Base-by-base conservation (phyloP, 2,113 vertebrate species). In the Piaya cayana region DNA sequence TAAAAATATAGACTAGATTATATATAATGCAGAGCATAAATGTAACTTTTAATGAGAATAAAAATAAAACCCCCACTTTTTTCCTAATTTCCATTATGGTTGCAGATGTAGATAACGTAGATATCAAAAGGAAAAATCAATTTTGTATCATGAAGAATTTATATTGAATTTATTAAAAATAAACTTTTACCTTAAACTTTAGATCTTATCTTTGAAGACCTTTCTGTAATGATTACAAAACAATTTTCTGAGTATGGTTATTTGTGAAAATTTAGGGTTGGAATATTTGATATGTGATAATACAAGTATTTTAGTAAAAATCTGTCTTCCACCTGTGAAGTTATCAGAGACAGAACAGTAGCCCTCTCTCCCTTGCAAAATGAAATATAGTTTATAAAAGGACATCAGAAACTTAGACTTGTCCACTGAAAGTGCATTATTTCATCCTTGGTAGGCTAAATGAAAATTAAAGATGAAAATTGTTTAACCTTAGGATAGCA, bases 21-120 rank as follows among this genome's bases (percentile, higher is more conserved):
- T 37, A 29, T 8, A 4, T 86, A 80, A 8, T 72, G 18, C 36
- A 80, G 29, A 29, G 42, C 36, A 56, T 32, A 49, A 4, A 39
- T 64, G 11, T 59, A 47, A 9, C 26, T 69, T 90, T 90, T 45
- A 68, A 36, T 76, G 30, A 56, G 3, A 69, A 56, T 20, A 82
- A 30, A 27, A 60, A 63, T 42, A 0, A 62, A 72, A 17, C 2
- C 6, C 4, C 6, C 9, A 60, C 15, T 2, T 4, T 20, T 4
- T 15, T 56, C 9, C 5, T 22, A n/a, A 23, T 68, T 80, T 89
- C 8, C 12, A 4, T 52, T 83, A n/a, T 64, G 7, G 10, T 62
- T 85, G 11, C 56, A 36, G 18, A 16, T 71, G 43, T 79, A 74
- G 34, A 60, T 23, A 19, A 26, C 34, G 45, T 81, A 29, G 15